A percentile compares a stretch with the other conserved stretches of the same genome.
Conservation (phyloP, 2,888 invertebrate species). For the Perithous albicinctus region DNA sequence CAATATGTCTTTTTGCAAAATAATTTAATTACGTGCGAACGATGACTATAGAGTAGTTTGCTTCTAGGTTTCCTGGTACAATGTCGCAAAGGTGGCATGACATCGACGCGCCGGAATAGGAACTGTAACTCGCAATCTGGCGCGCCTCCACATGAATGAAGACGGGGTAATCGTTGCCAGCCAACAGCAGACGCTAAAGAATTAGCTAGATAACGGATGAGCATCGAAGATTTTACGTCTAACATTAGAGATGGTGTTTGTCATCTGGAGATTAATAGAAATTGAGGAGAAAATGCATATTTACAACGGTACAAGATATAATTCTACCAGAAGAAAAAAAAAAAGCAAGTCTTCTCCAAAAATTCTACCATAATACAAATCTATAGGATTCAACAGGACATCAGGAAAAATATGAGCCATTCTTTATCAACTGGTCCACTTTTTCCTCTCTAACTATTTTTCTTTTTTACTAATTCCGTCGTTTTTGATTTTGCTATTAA, state of each 20-base stretch:
- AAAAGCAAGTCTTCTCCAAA: too few species aligned
- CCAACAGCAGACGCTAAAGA: conserved; percentile 28
- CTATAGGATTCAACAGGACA: too few species aligned
- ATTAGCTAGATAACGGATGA: conserved; percentile 39
- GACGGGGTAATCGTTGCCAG: conserved; percentile 65
- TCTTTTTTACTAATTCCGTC: too few species aligned
- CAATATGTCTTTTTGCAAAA: background rate
- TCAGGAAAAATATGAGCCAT: too few species aligned
- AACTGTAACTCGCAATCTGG: conserved; percentile 57
- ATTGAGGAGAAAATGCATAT: too few species aligned
- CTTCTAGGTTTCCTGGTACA: background rate
- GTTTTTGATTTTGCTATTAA: too few species aligned
- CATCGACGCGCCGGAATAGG: conserved; percentile 53
- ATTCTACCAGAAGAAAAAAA: too few species aligned
- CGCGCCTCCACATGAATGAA: conserved; percentile 76
- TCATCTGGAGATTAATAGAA: background rate
- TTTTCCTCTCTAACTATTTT: too few species aligned
- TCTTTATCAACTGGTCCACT: too few species aligned
- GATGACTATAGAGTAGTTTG: background rate
- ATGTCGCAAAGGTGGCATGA: background rate
- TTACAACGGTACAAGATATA: too few species aligned
- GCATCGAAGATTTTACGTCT: conserved; percentile 30
- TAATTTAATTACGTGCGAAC: background rate
- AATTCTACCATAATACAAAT: too few species aligned
- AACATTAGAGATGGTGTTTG: background rate